Evolutionary conservation across 1,140 invertebrate species (phyloP).

Genomic region (Bradynema listronoti): DNA sequence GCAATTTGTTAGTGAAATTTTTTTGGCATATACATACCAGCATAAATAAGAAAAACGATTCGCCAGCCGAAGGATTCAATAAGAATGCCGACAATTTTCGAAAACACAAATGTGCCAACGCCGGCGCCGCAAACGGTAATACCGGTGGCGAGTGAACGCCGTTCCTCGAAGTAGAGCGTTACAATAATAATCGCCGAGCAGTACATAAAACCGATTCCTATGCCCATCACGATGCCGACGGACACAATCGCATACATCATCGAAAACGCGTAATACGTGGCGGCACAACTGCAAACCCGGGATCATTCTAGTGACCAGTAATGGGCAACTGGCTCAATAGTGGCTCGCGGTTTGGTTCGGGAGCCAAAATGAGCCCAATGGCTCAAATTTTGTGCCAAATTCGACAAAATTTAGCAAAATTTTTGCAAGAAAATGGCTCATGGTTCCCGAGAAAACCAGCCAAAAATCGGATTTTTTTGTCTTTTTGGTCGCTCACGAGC

Average conservation of each 20-base stretch:
- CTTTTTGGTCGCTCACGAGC: no score
- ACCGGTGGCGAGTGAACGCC: conserved; percentile 42
- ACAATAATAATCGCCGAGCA: conserved; percentile 81
- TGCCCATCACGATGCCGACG: conserved; percentile 69
- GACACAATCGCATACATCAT: conserved; percentile 78
- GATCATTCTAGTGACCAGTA: no score
- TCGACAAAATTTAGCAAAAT: no score
- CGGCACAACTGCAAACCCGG: conserved; percentile 62
- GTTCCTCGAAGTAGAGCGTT: conserved; percentile 70
- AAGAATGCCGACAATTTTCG: conserved; percentile 59
- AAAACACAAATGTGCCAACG: conserved; percentile 73
- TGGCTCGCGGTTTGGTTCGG: no score
- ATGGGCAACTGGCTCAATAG: no score
- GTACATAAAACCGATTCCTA: conserved; percentile 81
- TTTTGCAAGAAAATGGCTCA: no score
- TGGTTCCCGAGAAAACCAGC: no score
- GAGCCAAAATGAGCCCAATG: no score
- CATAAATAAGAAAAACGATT: conserved; percentile 70
- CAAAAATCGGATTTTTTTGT: no score
- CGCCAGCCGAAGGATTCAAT: conserved; percentile 62
- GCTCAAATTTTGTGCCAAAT: no score
- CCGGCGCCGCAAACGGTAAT: conserved; percentile 74
- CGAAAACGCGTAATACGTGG: conserved; percentile 46
- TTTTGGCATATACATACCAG: no score
- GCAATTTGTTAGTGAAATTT: no score